Percentiles rank a stretch among this genome's conserved stretches.
Conservation (phyloP, 1,140 invertebrate species). For the Anoplolepis gracilipes region DNA sequence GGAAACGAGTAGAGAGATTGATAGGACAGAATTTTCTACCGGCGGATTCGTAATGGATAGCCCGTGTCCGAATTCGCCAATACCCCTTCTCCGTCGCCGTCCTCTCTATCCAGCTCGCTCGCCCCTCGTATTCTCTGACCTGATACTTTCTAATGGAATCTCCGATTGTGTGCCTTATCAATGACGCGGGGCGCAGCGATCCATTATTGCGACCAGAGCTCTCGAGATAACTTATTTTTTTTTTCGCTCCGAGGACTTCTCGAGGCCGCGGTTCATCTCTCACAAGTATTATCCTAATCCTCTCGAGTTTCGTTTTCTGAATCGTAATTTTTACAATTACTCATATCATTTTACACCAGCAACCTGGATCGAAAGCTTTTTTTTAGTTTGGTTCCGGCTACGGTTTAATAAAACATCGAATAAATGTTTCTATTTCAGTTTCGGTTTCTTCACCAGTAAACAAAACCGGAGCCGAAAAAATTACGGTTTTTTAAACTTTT, state of each 20-base stretch:
- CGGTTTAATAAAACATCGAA: too few species aligned
- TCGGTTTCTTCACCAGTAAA: too few species aligned
- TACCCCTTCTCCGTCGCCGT: conserved; percentile 58
- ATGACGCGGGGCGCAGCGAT: conserved; percentile 62
- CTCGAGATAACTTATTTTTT: conserved; percentile 77
- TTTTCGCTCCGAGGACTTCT: conserved; percentile 9
- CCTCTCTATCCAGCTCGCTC: conserved; percentile 26
- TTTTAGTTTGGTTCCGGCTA: too few species aligned
- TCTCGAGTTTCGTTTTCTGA: not conserved
- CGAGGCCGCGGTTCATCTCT: conserved; percentile 11
- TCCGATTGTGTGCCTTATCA: conserved; percentile 79
- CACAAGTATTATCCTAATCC: conserved; percentile 43
- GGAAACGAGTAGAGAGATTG: conserved; percentile 76
- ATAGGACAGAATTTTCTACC: conserved; percentile 75
- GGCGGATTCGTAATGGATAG: conserved; percentile 80
- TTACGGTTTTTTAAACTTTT: too few species aligned
- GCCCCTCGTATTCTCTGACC: conserved; percentile 59
- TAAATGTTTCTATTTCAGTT: too few species aligned
- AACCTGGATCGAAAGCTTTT: too few species aligned
- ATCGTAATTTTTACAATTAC: too few species aligned
- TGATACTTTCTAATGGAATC: conserved; percentile 80
- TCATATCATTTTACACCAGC: too few species aligned
- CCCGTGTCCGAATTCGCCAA: conserved; percentile 78
- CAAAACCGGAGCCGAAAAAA: too few species aligned
- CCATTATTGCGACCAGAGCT: conserved; percentile 69